Evolutionary conservation across 2,888 invertebrate species (phyloP), one percentile per base, ranked within the genome.

Genomic region (Lasiommata megera): DNA sequence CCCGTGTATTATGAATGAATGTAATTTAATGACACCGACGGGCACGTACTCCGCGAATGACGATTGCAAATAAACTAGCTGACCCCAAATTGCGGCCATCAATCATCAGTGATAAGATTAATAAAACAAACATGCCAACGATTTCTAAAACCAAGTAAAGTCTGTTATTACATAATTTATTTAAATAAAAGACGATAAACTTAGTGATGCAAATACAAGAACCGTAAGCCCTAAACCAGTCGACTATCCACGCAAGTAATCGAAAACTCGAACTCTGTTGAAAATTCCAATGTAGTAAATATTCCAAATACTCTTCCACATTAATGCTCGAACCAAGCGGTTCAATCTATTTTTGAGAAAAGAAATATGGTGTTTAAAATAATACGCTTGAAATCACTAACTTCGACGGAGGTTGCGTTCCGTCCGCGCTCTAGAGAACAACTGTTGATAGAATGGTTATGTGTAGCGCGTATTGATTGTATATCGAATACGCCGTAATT

Each of bases 401-500:
- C 58, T 60, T 69, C 61, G 68, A 68, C 66, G 67, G 66, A 73
- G 67, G 76, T 75, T 76, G 82, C 76, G 77, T 71, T 68, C 80
- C 63, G 80, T 72, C 63, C 81, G 83, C 80, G 76, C 73, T 75
- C 84, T 68, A 79, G 77, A 73, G 79, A 74, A 76, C 84, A 83
- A 87, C 87, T 87, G 86, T 80, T 79, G 76, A 77, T 76, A 76
- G 76, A 76, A 77, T 72, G 70, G 69, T 70, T 71, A 74, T 72
- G 75, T 74, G 77, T 74, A 78, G 65, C 70, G 63, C 71, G 73
- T 79, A 86, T 88, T 80, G 87, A 86, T 81, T 79, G 81, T 82
- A 74, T 81, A 86, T 88, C 84, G 84, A 83, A 77, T 76, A 70
- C 76, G 74, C 71, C 70, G 76, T 76, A 84, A 88, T 86, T 88